Conservation (phyloP, 2,113 vertebrate genomes). For the Phoenicopterus ruber region DNA sequence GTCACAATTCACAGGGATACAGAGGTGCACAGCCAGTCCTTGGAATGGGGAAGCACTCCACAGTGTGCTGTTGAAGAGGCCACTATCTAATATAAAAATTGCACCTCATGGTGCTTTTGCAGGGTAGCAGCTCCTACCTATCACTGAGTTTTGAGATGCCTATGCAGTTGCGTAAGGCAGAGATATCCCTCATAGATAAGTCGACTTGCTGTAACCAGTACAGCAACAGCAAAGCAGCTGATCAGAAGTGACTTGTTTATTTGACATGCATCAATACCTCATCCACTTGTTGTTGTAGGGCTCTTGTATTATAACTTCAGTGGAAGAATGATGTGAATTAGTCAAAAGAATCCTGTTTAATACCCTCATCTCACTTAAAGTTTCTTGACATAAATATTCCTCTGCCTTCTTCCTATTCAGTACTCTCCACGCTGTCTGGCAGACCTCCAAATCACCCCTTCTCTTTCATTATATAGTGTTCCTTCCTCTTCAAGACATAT, state of each 20-base stretch:
- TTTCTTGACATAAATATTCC: neutral
- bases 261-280: no score
- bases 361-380: accelerated
- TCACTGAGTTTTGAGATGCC: neutral
- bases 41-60: neutral
- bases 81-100: neutral
- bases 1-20: neutral
- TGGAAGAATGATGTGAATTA: neutral
- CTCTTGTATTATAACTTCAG: neutral
- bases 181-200: neutral
- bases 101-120: neutral
- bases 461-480: neutral
- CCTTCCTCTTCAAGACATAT: neutral
- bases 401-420: neutral
- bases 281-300: accelerated
- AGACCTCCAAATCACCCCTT: neutral
- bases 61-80: neutral
- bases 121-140: neutral
- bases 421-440: neutral
- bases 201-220: accelerated
- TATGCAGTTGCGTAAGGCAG: accelerated
- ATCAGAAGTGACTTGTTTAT: neutral
- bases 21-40: accelerated
- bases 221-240: neutral
- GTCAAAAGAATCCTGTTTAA: neutral